A percentile compares a stretch with the other conserved stretches of the same genome.
These are phyloP conservation scores for Laterallus jamaicensis DNA, from an alignment of 2,113 vertebrate genomes.

Conservation along the genomic window DNA sequence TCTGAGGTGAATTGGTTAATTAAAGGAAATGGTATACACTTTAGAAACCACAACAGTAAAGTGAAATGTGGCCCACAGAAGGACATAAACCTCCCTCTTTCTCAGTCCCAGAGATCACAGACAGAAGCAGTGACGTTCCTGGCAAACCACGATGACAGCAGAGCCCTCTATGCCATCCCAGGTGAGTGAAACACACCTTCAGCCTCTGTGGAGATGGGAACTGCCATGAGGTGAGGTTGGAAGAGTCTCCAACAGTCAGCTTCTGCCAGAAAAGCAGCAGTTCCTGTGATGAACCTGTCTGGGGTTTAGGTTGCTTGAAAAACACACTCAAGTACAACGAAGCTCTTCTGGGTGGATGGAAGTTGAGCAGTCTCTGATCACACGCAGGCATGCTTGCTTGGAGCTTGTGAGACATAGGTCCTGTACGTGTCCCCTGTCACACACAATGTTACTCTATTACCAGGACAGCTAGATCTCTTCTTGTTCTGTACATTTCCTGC, in stretches of 20 bases:
- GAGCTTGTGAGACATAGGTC: background rate
- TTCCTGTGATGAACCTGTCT: background rate
- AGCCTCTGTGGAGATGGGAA: background rate
- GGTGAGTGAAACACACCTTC: conserved; percentile 71
- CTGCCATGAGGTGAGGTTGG: background rate
- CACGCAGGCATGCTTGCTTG: too few relatives aligned
- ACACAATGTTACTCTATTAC: fast-evolving
- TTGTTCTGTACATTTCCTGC: background rate
- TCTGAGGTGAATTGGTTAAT: background rate
- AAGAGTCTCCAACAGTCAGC: fast-evolving
- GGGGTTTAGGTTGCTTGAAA: background rate
- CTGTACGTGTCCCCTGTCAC: fast-evolving
- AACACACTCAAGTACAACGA: fast-evolving
- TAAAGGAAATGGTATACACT: fast-evolving
- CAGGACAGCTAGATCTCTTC: background rate
- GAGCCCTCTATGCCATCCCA: conserved; percentile 97
- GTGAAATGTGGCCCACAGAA: background rate
- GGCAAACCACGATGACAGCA: conserved; percentile 96
- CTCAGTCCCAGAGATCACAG: conserved; percentile 95
- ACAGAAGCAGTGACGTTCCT: conserved; percentile 97
- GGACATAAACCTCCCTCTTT: background rate
- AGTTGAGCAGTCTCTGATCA: background rate
- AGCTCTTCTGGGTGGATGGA: background rate
- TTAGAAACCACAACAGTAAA: background rate
- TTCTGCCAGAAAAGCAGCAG: background rate